phyloP scores from a whole-genome alignment of 2,113 vertebrate species.

The Xiphophorus hellerii region DNA sequence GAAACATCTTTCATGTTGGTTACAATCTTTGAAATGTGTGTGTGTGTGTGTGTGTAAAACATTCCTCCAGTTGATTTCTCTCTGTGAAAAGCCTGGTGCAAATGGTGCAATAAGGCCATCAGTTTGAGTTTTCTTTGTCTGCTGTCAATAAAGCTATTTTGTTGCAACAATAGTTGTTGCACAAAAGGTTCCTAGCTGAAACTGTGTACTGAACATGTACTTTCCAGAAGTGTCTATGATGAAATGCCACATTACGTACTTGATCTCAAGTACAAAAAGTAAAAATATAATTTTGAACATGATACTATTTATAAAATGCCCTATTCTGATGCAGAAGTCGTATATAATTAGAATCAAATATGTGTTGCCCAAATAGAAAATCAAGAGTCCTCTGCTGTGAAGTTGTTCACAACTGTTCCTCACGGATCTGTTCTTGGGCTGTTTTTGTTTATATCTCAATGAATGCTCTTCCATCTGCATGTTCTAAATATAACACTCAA shows the following conservation, averaged over 20 bases:
- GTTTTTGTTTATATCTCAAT: no score
- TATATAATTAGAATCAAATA: not conserved
- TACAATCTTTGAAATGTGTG: slow-evolving; percentile 42
- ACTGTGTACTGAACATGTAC: no score
- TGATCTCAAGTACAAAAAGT: no score
- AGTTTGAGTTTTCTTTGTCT: slow-evolving; percentile 36
- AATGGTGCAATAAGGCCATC: slow-evolving; percentile 17
- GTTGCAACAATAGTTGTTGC: no score
- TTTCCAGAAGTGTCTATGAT: no score
- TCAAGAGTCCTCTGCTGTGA: no score
- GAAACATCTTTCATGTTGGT: slow-evolving; percentile 34
- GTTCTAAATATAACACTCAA: no score
- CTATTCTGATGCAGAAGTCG: not conserved
- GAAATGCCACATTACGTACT: no score
- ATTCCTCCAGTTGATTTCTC: slow-evolving; percentile 41
- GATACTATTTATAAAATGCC: not conserved
- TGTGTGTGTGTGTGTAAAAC: slow-evolving; percentile 3
- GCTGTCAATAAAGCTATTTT: slow-evolving; percentile 6
- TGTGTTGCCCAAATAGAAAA: not conserved
- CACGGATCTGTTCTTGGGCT: no score
- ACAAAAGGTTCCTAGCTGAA: not conserved
- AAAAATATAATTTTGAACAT: not conserved
- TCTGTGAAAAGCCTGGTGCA: slow-evolving; percentile 44
- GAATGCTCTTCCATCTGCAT: not conserved
- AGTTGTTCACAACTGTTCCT: no score